Base-by-base conservation (phyloP, 1,140 invertebrate genomes). In the Notospermus geniculatus region DNA sequence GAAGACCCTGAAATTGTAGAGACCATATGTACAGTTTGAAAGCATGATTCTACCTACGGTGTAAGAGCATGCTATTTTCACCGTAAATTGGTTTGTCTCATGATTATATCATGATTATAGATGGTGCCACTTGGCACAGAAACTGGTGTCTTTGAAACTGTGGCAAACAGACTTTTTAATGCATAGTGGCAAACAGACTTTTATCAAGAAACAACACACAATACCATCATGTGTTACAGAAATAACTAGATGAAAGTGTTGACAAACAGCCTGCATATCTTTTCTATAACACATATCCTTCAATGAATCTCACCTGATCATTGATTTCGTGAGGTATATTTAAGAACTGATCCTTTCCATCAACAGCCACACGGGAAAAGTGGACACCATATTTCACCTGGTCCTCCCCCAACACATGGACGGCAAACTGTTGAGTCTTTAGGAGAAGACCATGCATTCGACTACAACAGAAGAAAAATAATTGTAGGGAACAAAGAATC, bases 381-480 rank as follows among this genome's bases (percentile, higher is more conserved):
- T 71, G 70, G 30, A 77, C 62, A 22, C 70, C 71, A 71, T 71
- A 72, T 7, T 58, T 62, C 5, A 76, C 66, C 75, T 79, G 77
- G 50, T 78, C 65, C 54, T 74, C 65, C 13, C 70, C 72, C 36
- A 80, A 60, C 23, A 79, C 67, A 63, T 80, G 71, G 22, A 79
- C 66, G 43, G 76, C 77, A 75, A 80, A 80, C 17, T 73, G 68
- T 27, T 72, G 62, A 45, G 65, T 73, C 55, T 64, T 60, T 39
- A 66, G 60, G 9, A 80, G 25, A 19, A 79, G 54, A 32, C 75
- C 66, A 62, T 78, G 71, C 66, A 78, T 73, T 17, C 70, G 69
- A 61, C 74, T 78, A 64, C 65, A 73, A 73, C 52, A 54, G 32
- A 54, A 60, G 41, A 52, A 60, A 45, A 64, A 32, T 23, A 17